Percentiles rank a stretch among this genome's conserved stretches.
Conservation (phyloP, 2,113 vertebrate genomes). For the Paradoxurus hermaphroditus region DNA sequence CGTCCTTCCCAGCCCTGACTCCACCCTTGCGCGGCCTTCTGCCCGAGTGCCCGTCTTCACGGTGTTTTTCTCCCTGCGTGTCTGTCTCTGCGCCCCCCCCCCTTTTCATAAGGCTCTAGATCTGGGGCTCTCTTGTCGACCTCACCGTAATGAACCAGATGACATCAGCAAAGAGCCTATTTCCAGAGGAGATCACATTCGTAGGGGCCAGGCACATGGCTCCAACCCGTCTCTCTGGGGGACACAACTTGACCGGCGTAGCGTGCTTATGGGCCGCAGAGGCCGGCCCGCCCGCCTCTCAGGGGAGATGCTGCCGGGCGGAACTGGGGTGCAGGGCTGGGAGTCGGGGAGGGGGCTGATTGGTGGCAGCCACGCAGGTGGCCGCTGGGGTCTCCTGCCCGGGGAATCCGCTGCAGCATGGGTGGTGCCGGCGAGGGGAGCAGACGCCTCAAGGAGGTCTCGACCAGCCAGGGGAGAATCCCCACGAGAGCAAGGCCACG, state of each 20-base stretch:
- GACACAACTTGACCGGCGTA: neutral
- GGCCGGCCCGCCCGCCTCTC: neutral
- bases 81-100: neutral
- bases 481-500: neutral
- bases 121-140: neutral
- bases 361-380: neutral
- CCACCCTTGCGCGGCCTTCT: neutral
- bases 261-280: neutral
- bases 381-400: neutral
- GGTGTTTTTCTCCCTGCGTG: neutral
- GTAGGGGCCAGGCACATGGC: neutral
- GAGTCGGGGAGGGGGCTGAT: neutral
- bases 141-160: too few relatives aligned
- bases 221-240: neutral
- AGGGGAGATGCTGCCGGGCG: neutral
- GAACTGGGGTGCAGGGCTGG: neutral
- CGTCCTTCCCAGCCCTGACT: neutral
- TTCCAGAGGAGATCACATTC: neutral
- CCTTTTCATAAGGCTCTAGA: neutral
- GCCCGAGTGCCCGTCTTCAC: neutral
- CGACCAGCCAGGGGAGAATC: neutral
- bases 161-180: neutral
- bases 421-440: rapidly evolving
- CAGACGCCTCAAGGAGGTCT: neutral
- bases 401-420: neutral